Percentiles rank a stretch among this genome's conserved stretches.
Evolutionary conservation across 2,888 invertebrate genomes (phyloP).

Genomic region (Nephrotoma appendiculata): DNA sequence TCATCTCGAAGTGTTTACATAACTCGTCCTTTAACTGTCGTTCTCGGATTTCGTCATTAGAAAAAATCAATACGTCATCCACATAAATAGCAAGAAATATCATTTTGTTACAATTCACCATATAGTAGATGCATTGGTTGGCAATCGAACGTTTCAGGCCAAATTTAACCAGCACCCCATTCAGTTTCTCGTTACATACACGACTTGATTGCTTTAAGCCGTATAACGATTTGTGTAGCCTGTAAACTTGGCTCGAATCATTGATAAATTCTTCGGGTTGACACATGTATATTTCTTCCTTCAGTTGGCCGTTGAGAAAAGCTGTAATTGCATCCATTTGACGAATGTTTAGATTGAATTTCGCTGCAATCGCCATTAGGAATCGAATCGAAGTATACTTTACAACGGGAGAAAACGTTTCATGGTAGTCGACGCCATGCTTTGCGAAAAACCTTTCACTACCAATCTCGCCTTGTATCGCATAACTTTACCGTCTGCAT

Average conservation of each 20-base stretch:
- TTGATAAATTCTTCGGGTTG: constrained; percentile 5
- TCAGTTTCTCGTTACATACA: not conserved
- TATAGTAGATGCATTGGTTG: not conserved
- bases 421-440: not conserved
- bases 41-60: too few relatives aligned
- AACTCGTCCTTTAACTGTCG: too few relatives aligned
- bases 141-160: not conserved
- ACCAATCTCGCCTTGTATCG: not conserved
- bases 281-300: constrained; percentile 1
- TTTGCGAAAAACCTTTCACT: not conserved
- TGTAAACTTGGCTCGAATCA: constrained; percentile 8
- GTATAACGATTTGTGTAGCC: constrained; percentile 10
- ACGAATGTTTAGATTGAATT: not conserved
- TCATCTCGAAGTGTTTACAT: too few relatives aligned
- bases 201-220: constrained; percentile 10
- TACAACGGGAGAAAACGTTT: not conserved
- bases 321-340: constrained; percentile 1
- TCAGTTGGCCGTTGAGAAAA: not conserved
- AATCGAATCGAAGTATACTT: not conserved
- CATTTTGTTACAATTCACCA: too few relatives aligned
- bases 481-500: not conserved
- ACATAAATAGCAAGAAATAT: too few relatives aligned
- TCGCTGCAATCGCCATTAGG: not conserved
- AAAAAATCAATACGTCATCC: too few relatives aligned
- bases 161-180: not conserved